These are phyloP conservation scores for Bradypodion ventrale DNA, from an alignment of 2,797 vertebrate species.

Conservation along the genomic window DNA sequence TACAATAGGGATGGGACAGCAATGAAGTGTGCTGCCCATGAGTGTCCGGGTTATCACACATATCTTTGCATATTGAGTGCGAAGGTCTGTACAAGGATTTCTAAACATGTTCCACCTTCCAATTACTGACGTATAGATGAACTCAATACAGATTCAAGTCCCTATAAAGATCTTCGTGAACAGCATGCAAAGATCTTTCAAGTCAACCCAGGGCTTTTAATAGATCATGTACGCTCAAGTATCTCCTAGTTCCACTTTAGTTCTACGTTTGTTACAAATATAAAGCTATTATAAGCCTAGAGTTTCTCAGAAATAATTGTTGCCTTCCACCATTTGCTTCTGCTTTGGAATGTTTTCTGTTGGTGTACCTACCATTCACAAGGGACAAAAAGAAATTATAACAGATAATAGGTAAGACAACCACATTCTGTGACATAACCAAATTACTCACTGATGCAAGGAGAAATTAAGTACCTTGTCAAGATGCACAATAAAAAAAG, in stretches of 20 bases:
- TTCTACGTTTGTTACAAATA: not conserved
- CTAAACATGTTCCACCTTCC: not conserved
- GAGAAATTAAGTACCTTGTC: not conserved
- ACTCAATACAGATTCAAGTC: not conserved
- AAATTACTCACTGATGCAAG: not conserved
- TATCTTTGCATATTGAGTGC: not conserved
- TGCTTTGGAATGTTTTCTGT: not conserved
- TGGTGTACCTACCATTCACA: not conserved
- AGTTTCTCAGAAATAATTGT: not conserved
- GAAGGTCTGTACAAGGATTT: not conserved
- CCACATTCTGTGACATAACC: not conserved
- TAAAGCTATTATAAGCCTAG: not conserved
- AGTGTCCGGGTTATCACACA: not conserved
- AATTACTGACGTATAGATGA: not conserved
- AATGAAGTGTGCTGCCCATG: not conserved
- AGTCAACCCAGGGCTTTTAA: not conserved
- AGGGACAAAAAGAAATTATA: not conserved
- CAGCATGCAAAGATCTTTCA: not conserved
- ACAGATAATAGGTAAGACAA: not conserved
- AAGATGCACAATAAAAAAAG: constrained; percentile 2
- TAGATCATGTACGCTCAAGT: not conserved
- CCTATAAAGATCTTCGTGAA: not conserved
- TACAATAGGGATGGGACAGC: not conserved
- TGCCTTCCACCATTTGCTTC: not conserved
- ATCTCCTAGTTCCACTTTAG: not conserved